Base-by-base conservation (phyloP, 2,113 vertebrate species). In the zebrafish (Danio rerio) region DNA sequence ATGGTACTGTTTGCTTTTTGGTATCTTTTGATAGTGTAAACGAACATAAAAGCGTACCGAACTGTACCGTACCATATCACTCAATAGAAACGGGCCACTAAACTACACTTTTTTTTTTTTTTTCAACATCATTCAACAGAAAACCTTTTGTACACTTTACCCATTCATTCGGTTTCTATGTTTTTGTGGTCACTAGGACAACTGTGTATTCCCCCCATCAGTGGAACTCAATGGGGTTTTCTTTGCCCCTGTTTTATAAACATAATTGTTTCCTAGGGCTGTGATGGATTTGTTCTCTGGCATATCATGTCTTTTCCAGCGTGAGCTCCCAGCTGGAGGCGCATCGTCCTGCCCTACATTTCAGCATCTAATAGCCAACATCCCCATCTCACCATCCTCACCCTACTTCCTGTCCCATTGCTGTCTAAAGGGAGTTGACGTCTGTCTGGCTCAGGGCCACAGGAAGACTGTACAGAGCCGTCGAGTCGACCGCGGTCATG, bases 231-330 rank as follows among this genome's bases (percentile, higher is more conserved):
- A 8, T 49, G 66, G 9, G 11, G 43, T 21, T 70, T 70, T 70
- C 6, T 50, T 45, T 5, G 5, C 16, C 65, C 16, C 65, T 47
- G n/a, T 47, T 65, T 47, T 69, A 7, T 50, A 10, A 13, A 20
- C 42, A 21, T 85, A 86, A 86, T 84, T 78, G 63, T 77, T 50
- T 47, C 78, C 71, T 15, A 40, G 53, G 16, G 69, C 58, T 18
- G 21, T 55, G 55, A 61, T 42, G 82, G 66, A 78, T 55, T 80
- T 73, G 9, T 80, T 40, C 42, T 71, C 59, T 55, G 8, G 63
- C 47, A 53, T 72, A 66, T 81, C 45, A 40, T 61, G 74, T 75
- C 49, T 70, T 70, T 63, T 71, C 15, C 78, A 69, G 42, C 45
- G 61, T 42, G 11, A 83, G 42, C 61, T n/a, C 55, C 42, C 55